These are phyloP conservation scores for Oreohelix idahoensis DNA, from an alignment of 1,140 invertebrate species.

Conservation along the genomic window DNA sequence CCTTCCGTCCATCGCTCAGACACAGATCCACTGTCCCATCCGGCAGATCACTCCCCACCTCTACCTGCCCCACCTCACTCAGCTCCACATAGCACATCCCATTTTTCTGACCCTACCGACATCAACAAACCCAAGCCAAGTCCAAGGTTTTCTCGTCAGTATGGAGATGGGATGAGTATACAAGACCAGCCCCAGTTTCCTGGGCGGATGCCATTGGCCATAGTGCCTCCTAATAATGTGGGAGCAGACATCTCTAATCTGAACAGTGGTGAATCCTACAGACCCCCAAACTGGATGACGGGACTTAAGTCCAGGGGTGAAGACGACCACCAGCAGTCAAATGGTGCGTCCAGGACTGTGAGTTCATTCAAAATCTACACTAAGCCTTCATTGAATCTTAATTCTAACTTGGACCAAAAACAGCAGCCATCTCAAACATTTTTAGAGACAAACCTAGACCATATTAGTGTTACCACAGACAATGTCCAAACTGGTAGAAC, in stretches of 20 bases:
- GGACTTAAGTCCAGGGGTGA: background rate
- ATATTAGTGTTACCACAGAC: slow-evolving; percentile 24
- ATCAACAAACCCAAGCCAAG: slow-evolving; percentile 61
- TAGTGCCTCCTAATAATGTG: background rate
- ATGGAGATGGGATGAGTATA: slow-evolving; percentile 32
- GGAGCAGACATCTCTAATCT: background rate
- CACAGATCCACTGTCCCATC: slow-evolving; percentile 21
- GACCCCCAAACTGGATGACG: slow-evolving; percentile 30
- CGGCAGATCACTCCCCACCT: slow-evolving; percentile 21
- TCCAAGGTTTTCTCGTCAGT: slow-evolving; percentile 64
- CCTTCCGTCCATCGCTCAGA: slow-evolving; percentile 32
- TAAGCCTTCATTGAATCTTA: slow-evolving; percentile 22
- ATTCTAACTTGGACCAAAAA: background rate
- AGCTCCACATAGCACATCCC: slow-evolving; percentile 12
- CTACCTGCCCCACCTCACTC: slow-evolving; percentile 29
- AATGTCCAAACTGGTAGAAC: background rate
- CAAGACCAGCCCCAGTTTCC: background rate
- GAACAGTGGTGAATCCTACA: background rate
- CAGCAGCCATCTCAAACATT: background rate
- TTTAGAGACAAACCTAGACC: slow-evolving; percentile 41
- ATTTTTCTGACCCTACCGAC: slow-evolving; percentile 8
- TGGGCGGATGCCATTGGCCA: background rate
- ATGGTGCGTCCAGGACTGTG: slow-evolving; percentile 20
- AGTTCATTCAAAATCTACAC: slow-evolving; percentile 41
- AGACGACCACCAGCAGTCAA: background rate